Evolutionary conservation across 1,140 invertebrate species (phyloP).

Genomic region (Hyles vespertilio): DNA sequence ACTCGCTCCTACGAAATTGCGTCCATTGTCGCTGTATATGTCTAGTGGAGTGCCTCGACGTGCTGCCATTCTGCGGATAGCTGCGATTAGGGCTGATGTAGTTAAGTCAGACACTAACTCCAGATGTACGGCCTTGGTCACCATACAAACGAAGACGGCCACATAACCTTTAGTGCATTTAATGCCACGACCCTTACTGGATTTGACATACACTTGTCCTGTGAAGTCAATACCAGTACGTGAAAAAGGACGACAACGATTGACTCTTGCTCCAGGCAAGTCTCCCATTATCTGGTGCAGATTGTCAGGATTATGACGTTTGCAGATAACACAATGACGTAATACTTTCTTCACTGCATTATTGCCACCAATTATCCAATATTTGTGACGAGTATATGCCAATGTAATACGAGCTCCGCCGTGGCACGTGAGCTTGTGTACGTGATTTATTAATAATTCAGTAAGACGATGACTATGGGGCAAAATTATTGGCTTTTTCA

Average conservation of each 20-base stretch:
- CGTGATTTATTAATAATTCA: conserved; percentile 28
- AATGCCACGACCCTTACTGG: conserved; percentile 5
- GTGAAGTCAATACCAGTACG: conserved; percentile 11
- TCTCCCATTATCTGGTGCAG: conserved; percentile 14
- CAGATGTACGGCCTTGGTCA: too few species aligned
- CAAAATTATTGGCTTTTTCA: conserved; percentile 39
- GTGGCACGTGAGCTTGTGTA: conserved; percentile 34
- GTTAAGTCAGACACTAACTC: too few species aligned
- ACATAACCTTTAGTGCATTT: too few species aligned
- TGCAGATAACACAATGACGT: conserved; percentile 10
- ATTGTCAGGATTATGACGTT: neutral
- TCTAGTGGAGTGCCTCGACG: too few species aligned
- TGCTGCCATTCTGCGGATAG: too few species aligned
- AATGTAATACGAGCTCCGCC: conserved; percentile 32
- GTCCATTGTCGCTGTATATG: too few species aligned
- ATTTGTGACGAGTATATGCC: neutral
- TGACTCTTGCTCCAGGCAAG: conserved; percentile 6
- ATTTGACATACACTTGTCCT: conserved; percentile 10
- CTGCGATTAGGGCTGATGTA: too few species aligned
- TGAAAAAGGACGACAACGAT: conserved; percentile 3
- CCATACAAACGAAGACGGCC: too few species aligned
- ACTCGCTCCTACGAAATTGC: too few species aligned
- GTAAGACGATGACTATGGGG: conserved; percentile 11
- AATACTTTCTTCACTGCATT: neutral
- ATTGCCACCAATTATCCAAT: conserved; percentile 14